phyloP scores from a whole-genome alignment of 2,888 invertebrate species.

The Coenonympha arcania region DNA sequence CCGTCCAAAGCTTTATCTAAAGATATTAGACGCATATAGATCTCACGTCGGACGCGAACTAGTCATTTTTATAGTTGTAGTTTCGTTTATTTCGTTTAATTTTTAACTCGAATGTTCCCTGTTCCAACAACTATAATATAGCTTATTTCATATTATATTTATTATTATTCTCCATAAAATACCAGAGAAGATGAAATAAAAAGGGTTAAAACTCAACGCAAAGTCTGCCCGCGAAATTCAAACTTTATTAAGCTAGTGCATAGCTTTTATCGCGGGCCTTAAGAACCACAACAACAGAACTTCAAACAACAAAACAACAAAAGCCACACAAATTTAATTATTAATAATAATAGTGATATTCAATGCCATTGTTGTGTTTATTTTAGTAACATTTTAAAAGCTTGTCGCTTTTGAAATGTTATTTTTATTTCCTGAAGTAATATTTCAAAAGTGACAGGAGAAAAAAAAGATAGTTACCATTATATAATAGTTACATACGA shows the following conservation, averaged over 20 bases:
- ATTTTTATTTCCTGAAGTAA: not conserved
- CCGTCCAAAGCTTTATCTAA: not conserved
- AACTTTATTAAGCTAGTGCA: too few relatives aligned
- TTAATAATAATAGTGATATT: not conserved
- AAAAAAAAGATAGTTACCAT: not conserved
- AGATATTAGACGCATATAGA: constrained; percentile 28
- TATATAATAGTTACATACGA: not conserved
- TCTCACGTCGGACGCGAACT: constrained; percentile 42
- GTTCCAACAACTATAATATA: too few relatives aligned
- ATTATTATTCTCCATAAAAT: not conserved
- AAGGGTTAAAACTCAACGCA: too few relatives aligned
- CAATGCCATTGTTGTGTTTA: too few relatives aligned
- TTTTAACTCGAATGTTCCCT: too few relatives aligned
- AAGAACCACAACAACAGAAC: not conserved
- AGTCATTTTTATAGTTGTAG: constrained; percentile 36
- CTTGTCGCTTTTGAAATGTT: not conserved
- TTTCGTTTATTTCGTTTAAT: constrained; percentile 1
- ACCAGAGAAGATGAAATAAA: too few relatives aligned
- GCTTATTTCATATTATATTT: too few relatives aligned
- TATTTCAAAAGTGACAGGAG: not conserved
- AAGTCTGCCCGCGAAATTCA: too few relatives aligned
- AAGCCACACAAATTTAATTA: too few relatives aligned
- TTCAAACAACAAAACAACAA: not conserved
- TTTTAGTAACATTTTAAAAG: too few relatives aligned
- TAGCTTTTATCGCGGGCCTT: too few relatives aligned